Evolutionary conservation across 2,113 vertebrate genomes (phyloP).

Genomic region (Tachuris rubrigastra): DNA sequence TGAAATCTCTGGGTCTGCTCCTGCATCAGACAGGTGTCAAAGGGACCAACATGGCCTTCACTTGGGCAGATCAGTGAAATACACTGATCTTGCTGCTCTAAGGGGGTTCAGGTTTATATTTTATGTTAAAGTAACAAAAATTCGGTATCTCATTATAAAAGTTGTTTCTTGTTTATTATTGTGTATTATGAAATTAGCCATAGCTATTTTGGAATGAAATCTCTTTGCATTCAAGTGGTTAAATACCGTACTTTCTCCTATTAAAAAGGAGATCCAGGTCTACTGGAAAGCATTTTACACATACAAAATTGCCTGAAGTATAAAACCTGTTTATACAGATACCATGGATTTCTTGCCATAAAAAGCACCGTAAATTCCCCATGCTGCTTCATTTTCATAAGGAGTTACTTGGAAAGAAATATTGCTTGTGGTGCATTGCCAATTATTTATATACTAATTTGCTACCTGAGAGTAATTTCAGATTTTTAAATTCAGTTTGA

Average conservation of each 20-base stretch:
- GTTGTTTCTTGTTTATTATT: conserved; percentile 7
- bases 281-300: conserved; percentile 21
- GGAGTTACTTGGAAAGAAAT: conserved; percentile 35
- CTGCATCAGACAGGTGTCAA: not conserved
- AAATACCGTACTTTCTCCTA: conserved; percentile 19
- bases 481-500: not conserved
- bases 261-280: not conserved
- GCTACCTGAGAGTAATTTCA: conserved; percentile 1
- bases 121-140: not conserved
- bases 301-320: conserved; percentile 38
- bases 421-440: not conserved
- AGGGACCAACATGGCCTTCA: accelerated
- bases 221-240: conserved; percentile 28
- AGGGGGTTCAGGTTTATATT: not conserved
- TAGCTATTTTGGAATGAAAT: conserved; percentile 43
- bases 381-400: conserved; percentile 38
- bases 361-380: conserved; percentile 58
- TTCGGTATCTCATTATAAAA: not conserved
- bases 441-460: conserved; percentile 54
- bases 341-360: not conserved
- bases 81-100: not conserved
- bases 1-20: not conserved
- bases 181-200: conserved; percentile 45
- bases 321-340: conserved; percentile 55
- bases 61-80: not conserved